Evolutionary conservation across 2,797 vertebrate genomes (phyloP), one percentile per base, ranked within the genome.

Genomic region (Remorina albescens): DNA sequence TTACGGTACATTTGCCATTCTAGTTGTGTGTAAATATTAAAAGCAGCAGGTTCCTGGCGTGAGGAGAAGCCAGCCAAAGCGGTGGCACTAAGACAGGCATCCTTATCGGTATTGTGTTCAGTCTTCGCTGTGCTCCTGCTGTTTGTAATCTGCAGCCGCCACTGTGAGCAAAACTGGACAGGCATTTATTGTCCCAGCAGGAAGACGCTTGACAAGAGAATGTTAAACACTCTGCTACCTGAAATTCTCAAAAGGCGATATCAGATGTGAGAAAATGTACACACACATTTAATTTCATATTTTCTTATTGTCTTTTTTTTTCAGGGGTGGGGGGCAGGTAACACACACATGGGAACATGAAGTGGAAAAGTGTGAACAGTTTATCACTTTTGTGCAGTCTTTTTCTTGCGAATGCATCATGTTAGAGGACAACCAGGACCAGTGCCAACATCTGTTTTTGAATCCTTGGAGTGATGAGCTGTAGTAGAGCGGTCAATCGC

Each of bases 21-120:
- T 96, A 96, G 96, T 96, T 97, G 96, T 98, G 96, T 97, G 97
- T 98, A 97, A 98, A 98, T 97, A 98, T 98, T 98, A 97, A 97
- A 98, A 96, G 95, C 97, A 97, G 97, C 96, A 81, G 97, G 97
- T 93, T 95, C 95, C 95, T 85, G 88, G 88, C 94, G 93, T 96
- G 95, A 95, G 94, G 93, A 95, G 96, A 97, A 96, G 95, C 94
- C 88, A 91, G 96, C 94, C 95, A 93, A 94, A 96, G 96, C 95
- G 87, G 94, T 91, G 92, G 94, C 93, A 94, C 93, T 94, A 94
- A 96, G 96, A 97, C 95, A 89, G 95, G 93, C 95, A 93, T 96
- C 96, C 96, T 97, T 96, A 95, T 96, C 95, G 94, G 95, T 94
- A 95, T 96, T 97, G 96, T 96, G 95, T 96, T 97, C 95, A 92